Base-by-base conservation (phyloP, 2,797 vertebrate species). In the Sebastolobus alascanus region DNA sequence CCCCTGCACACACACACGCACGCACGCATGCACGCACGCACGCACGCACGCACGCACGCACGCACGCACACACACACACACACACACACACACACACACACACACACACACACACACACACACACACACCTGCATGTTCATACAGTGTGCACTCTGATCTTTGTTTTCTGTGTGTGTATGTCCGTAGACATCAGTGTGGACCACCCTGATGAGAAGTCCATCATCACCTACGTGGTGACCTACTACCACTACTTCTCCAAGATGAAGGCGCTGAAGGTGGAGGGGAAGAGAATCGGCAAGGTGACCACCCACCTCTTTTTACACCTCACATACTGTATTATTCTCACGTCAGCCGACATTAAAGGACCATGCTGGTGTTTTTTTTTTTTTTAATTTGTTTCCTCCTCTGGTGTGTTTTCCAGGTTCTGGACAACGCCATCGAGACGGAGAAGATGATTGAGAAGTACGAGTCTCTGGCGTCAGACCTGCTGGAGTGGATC, bases 221-320 rank as follows among this genome's bases (percentile, higher is more conserved):
- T 99, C 87, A 99, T 99, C 95, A 99, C 98, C 58, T 99, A 99
- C 0, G 98, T 99, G 75, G 98, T 99, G 69, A 99, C 98, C 0
- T 99, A 99, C 64, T 99, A 99, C 92, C 98, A 99, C 95, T 99
- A 99, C 93, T 99, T 99, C 95, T 99, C 98, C 81, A 99, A 99
- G 95, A 99, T 99, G 98, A 99, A 99, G 93, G 98, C 98, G 2
- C 94, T 99, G 90, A 98, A 98, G 83, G 98, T 99, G 43, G 98
- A 99, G 94, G 98, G 98, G 80, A 99, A 99, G 68, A 95, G 98
- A 20, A 98, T 99, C 0, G 98, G 98, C 69, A 99, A 99, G 97
- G 98, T 99, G 37, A 79, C 10, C 13, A 2, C 4, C 13, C 4
- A 0, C 59, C 18, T 10, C 40, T 18, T 43, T 11, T 43, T 11